Percentiles rank a stretch among this genome's conserved stretches.
phyloP scores from a whole-genome alignment of 2,113 vertebrate species.

The Axis porcinus region DNA sequence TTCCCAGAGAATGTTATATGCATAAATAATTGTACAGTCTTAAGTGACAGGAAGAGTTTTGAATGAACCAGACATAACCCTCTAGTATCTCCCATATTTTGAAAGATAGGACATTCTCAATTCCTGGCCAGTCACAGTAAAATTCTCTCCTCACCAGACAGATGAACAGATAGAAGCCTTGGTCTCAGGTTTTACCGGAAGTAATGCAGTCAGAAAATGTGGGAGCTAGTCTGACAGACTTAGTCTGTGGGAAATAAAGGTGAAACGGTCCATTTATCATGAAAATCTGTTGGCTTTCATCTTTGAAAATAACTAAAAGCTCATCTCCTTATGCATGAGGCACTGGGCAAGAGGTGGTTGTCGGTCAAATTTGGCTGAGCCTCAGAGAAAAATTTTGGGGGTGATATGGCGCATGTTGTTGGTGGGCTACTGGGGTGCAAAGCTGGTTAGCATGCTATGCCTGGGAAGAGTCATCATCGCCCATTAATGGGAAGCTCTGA shows the following conservation, averaged over 20 bases:
- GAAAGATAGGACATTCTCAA: not conserved
- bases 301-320: not conserved
- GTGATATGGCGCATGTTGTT: not conserved
- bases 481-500: not conserved
- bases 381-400: not conserved
- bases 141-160: slow-evolving; percentile 28
- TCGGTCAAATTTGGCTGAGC: not conserved
- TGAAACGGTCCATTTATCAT: not conserved
- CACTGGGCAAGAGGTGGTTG: not conserved
- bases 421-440: not conserved
- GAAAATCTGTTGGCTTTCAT: slow-evolving; percentile 13
- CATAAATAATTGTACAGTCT: slow-evolving; percentile 32
- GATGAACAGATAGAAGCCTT: slow-evolving; percentile 5
- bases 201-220: not conserved
- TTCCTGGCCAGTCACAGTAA: not conserved
- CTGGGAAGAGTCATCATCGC: too few species aligned
- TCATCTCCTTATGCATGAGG: not conserved
- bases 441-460: not conserved
- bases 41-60: slow-evolving; percentile 41
- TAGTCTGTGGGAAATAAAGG: not conserved
- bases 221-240: not conserved
- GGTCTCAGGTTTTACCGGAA: not conserved
- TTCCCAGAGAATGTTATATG: slow-evolving; percentile 47
- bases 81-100: not conserved
- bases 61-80: slow-evolving; percentile 40